A percentile compares a stretch with the other conserved stretches of the same genome.
Conservation (phyloP, 2,113 vertebrate genomes). For the Python bivittatus region DNA sequence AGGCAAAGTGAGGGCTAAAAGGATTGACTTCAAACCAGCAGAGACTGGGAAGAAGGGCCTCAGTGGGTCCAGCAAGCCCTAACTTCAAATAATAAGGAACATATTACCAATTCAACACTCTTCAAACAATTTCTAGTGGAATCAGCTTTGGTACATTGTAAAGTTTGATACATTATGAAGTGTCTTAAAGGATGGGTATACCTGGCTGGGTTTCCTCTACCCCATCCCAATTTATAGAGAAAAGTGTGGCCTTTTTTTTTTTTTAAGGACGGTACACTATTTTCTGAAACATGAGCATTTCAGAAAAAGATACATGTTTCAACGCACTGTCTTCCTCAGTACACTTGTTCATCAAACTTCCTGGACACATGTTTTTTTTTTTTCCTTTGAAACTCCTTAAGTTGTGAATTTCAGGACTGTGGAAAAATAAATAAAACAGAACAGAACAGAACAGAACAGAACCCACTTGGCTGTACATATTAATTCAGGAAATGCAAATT, state of each 20-base stretch:
- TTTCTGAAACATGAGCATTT: neutral
- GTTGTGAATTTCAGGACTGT: neutral
- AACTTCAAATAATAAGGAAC: neutral
- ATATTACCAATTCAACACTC: neutral
- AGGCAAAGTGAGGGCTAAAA: neutral
- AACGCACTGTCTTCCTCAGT: neutral
- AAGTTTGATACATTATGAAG: neutral
- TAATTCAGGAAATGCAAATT: neutral
- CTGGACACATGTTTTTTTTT: neutral
- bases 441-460: neutral
- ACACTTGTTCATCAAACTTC: neutral
- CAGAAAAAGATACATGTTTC: neutral
- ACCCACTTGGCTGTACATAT: neutral
- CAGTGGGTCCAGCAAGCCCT: too few species aligned
- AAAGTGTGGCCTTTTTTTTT: neutral
- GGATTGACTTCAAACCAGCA: neutral
- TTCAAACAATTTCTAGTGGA: neutral
- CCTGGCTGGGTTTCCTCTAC: neutral
- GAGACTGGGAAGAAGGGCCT: neutral
- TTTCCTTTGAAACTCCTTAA: neutral
- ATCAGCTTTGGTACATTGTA: neutral
- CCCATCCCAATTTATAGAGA: neutral
- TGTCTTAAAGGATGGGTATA: neutral
- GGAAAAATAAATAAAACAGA: neutral
- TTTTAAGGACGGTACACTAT: neutral